Conservation (phyloP, 2,113 vertebrate species). For the Gavialis gangeticus region DNA sequence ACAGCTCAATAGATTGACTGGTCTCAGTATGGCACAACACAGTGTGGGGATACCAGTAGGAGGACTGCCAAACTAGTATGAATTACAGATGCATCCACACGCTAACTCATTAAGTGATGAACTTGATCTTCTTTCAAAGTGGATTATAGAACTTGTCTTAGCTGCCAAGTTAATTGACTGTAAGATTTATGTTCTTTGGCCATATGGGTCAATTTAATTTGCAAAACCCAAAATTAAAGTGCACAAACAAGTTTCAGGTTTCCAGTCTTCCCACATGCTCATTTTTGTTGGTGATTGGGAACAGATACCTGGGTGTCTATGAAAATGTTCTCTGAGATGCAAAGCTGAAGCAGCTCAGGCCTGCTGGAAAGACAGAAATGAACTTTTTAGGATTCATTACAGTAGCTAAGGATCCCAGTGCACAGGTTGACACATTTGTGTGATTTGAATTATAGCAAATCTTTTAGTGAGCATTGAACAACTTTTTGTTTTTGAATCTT, state of each 20-base stretch:
- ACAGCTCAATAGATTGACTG: no score
- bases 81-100: rapidly evolving
- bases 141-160: background rate
- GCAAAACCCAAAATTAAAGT: no score
- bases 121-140: background rate
- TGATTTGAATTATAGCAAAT: background rate
- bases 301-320: background rate
- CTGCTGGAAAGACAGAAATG: background rate
- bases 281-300: background rate
- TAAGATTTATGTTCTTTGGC: background rate
- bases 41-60: no score
- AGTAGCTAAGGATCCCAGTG: background rate
- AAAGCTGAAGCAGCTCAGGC: background rate
- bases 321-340: background rate
- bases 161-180: background rate
- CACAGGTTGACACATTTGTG: background rate
- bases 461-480: conserved; percentile 1
- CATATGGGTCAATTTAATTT: background rate
- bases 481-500: conserved; percentile 25
- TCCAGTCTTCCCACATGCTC: background rate
- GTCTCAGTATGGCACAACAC: no score
- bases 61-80: background rate
- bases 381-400: background rate
- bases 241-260: rapidly evolving
- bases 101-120: background rate